Base-by-base conservation (phyloP, 2,113 vertebrate species). In the Marmota flaviventris region DNA sequence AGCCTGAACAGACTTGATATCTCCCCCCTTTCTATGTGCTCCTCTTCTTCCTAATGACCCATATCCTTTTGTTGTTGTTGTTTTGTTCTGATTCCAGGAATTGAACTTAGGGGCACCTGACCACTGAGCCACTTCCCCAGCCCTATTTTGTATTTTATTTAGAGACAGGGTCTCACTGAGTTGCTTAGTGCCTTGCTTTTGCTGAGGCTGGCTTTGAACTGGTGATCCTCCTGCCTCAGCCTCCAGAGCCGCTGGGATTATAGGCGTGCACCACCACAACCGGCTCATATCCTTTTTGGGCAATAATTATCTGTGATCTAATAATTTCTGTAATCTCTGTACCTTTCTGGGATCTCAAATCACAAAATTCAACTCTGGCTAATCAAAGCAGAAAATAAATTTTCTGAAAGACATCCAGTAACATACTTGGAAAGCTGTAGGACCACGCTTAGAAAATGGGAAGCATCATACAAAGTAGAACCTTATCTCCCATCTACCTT, bases 311-410 rank as follows among this genome's bases (percentile, higher is more conserved):
- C 73, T 79, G 34, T 48, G 78, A 61, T 27, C 39, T 81, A 91
- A 81, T 14, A 91, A 65, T 65, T 95, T 92, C 8, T 12, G 24
- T 82, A 81, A 53, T 86, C 29, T 89, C 34, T 73, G 70, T 61
- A 73, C 17, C 18, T 84, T 18, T 84, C 70, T 91, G 37, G 29
- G 5, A 32, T 93, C 84, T 48, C 20, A 27, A 82, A 82, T 14
- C 12, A 72, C 4, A 93, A 89, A 73, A 56, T 58, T 51, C 65
- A 4, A 83, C 13, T 34, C 82, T 89, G 16, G 17, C 4, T 73
- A 77, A 82, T 84, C 56, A 95, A 95, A 94, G 32, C 8, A 90
- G 51, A 86, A 96, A 76, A 27, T 3, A 34, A 53, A 76, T 42
- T 73, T 91, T 53, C 72, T 63, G 37, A 89, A 85, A 13, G 25